Evolutionary conservation across 2,888 invertebrate species (phyloP).

Genomic region (Amblyjoppa proteus): DNA sequence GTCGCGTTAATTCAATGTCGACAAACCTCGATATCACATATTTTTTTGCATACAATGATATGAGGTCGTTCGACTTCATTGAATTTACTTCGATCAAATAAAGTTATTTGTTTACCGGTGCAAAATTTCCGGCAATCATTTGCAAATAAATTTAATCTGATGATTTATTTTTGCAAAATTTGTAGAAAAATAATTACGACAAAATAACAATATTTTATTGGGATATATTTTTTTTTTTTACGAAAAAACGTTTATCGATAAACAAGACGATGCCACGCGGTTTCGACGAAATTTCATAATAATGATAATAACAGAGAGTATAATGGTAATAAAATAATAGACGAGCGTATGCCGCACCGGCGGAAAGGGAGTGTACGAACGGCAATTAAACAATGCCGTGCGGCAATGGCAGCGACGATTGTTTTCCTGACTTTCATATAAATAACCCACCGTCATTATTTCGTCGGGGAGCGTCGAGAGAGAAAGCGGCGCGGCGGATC

Average conservation of each 20-base stretch:
- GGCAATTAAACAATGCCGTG: slow-evolving; percentile 56
- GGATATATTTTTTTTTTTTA: too few species aligned
- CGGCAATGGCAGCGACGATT: slow-evolving; percentile 71
- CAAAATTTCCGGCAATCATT: too few species aligned
- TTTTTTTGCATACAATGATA: neutral
- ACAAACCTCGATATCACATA: neutral
- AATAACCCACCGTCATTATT: slow-evolving; percentile 70
- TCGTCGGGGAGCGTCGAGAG: slow-evolving; percentile 43
- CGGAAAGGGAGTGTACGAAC: slow-evolving; percentile 29
- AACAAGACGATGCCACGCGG: neutral
- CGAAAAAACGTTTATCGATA: neutral
- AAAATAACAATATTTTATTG: too few species aligned
- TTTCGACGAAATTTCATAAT: neutral
- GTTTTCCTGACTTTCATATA: slow-evolving; percentile 80
- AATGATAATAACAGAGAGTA: neutral
- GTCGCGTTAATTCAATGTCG: neutral
- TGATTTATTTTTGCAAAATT: too few species aligned
- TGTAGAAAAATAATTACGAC: too few species aligned
- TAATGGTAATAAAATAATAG: slow-evolving; percentile 13
- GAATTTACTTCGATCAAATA: neutral
- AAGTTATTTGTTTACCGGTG: too few species aligned
- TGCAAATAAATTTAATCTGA: too few species aligned
- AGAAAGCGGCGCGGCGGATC: slow-evolving; percentile 55
- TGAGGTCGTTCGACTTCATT: neutral
- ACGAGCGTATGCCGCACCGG: slow-evolving; percentile 38